phyloP scores from a whole-genome alignment of 1,140 invertebrate species.

The Pseudomyrmex gracilis region DNA sequence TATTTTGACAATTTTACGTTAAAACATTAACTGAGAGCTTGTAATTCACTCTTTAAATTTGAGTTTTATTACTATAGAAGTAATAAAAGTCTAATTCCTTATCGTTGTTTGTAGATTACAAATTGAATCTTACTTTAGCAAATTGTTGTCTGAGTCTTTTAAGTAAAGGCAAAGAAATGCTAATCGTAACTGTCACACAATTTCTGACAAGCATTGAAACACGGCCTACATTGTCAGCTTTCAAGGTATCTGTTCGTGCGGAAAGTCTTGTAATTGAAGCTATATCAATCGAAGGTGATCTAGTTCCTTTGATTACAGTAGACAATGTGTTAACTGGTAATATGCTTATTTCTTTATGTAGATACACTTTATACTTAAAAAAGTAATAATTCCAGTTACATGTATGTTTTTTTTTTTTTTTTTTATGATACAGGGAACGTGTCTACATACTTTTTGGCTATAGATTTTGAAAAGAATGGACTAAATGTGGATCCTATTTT shows the following conservation, averaged over 20 bases:
- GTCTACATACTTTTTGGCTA: conserved; percentile 89
- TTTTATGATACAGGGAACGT: conserved; percentile 84
- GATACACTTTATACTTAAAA: background rate
- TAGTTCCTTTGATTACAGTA: conserved; percentile 90
- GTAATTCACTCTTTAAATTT: background rate
- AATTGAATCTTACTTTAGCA: conserved; percentile 92
- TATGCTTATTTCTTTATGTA: conserved; percentile 7
- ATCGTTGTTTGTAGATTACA: conserved; percentile 88
- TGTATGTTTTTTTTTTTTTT: conserved; percentile 51
- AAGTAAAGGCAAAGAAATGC: conserved; percentile 90
- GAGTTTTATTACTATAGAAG: no score
- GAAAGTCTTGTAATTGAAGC: conserved; percentile 93
- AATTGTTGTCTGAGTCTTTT: conserved; percentile 90
- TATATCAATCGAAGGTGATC: conserved; percentile 90
- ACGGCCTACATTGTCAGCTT: conserved; percentile 89
- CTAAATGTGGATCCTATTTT: conserved; percentile 89
- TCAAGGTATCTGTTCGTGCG: conserved; percentile 90
- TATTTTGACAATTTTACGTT: background rate
- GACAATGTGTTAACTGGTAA: conserved; percentile 89
- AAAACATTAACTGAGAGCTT: background rate
- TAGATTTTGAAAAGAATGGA: conserved; percentile 92
- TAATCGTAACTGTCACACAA: conserved; percentile 91
- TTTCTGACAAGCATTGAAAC: conserved; percentile 90
- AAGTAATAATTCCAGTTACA: conserved; percentile 42
- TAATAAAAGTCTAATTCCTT: background rate